Base-by-base conservation (phyloP, 2,888 invertebrate species). In the Sphaerophoria taeniata region DNA sequence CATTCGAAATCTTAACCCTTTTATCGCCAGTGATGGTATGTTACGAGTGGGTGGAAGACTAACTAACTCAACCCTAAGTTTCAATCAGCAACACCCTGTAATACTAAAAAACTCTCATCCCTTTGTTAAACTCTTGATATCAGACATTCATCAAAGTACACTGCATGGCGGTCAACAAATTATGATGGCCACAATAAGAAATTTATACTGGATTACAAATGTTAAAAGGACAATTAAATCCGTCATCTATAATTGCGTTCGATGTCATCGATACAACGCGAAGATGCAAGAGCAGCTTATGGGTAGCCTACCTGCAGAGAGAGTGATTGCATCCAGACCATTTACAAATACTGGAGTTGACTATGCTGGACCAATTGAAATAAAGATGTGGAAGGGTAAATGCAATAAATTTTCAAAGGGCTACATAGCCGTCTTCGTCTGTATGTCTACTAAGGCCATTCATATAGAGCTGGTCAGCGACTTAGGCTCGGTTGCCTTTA, bases 381-480 rank as follows among this genome's bases (percentile, higher is more conserved):
- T 74, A 6, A 63, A 74, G 14, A 16, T 65, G 34, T 65, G 74
- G 56, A 74, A 65, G 45, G 65, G 65, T n/a, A 63, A 36, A 61
- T 76, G 76, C 43, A 76, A 76, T 7, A 70, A 43, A 51, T 51
- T 55, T 11, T n/a, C 34, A n/a, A 76, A 76, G 43, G 70, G 76
- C 0, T 76, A 61, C 55, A 74, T 65, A 34, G 63, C 65, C 33
- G 53, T 65, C 12, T 74, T 74, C 16, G 16, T 74, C 4, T 76
- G 70, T 53, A 12, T 74, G 11, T 63, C 65, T 33, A 65, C 74
- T 24, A 74, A 74, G 49, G 56, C 74, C 4, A 65, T 74, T 1
- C 74, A 56, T 16, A 65, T 74, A 4, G 74, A 63, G 36, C 12
- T 74, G 11, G 74, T 65, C 6, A 72, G 72, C 31, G 61, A 61